A percentile compares a stretch with the other conserved stretches of the same genome.
Conservation (phyloP, 2,888 invertebrate genomes). For the Caenorhabditis wallacei region DNA sequence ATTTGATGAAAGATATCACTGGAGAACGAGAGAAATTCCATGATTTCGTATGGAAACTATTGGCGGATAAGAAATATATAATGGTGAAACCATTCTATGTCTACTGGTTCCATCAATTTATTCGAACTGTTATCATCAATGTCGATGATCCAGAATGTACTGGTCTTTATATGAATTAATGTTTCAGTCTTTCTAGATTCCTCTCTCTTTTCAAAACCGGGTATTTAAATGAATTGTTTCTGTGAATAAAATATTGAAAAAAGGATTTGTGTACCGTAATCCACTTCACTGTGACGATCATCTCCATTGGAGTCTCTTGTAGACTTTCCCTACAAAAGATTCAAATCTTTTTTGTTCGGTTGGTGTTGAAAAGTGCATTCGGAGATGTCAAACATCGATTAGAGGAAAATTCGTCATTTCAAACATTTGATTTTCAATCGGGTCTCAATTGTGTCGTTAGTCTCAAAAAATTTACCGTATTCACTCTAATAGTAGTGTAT, state of each 20-base stretch:
- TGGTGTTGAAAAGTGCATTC: slow-evolving; percentile 16
- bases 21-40: slow-evolving; percentile 46
- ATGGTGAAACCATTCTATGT: slow-evolving; percentile 53
- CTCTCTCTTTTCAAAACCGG: not conserved
- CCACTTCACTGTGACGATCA: not conserved
- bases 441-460: too few relatives aligned
- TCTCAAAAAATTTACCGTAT: too few relatives aligned
- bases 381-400: not conserved
- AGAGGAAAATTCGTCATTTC: not conserved
- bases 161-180: slow-evolving; percentile 30
- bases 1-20: slow-evolving; percentile 19
- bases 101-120: slow-evolving; percentile 39
- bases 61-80: slow-evolving; percentile 35
- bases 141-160: slow-evolving; percentile 49
- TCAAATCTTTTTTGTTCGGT: not conserved
- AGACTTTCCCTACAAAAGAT: not conserved
- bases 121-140: slow-evolving; percentile 46
- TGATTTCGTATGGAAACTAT: slow-evolving; percentile 40
- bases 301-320: not conserved
- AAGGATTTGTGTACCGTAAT: not conserved
- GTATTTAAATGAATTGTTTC: not conserved
- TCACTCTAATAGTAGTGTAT: too few relatives aligned
- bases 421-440: not conserved
- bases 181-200: not conserved
- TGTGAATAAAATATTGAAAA: not conserved